Conservation (phyloP, 2,113 vertebrate genomes). For the Percopsis transmontana region DNA sequence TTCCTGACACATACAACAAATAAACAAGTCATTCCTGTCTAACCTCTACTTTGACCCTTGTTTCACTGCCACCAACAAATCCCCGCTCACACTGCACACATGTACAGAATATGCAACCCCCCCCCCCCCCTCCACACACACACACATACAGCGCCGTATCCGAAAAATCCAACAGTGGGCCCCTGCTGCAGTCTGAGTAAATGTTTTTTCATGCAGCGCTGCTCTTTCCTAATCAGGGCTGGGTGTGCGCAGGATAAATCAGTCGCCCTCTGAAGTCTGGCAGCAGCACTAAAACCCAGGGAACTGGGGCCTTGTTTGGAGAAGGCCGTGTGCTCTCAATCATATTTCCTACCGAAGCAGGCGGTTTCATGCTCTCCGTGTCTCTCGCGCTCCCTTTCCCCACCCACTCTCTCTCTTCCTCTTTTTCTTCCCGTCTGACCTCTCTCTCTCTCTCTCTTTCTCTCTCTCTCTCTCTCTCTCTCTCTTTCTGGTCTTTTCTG, state of each 20-base stretch:
- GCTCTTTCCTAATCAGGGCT: slow-evolving; percentile 67
- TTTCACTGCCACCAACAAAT: background rate
- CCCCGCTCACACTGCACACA: background rate
- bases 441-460: slow-evolving; percentile 2
- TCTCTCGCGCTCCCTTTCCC: slow-evolving; percentile 33
- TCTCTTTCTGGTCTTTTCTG: slow-evolving; percentile 12
- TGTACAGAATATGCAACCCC: background rate
- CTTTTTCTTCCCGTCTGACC: too few relatives aligned
- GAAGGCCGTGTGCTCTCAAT: slow-evolving; percentile 63
- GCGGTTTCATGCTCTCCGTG: slow-evolving; percentile 28
- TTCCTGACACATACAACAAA: background rate
- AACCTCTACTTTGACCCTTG: slow-evolving; percentile 2
- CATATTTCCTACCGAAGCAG: slow-evolving; percentile 68
- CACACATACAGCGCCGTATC: background rate
- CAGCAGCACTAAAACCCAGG: slow-evolving; percentile 69
- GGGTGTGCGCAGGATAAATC: slow-evolving; percentile 75
- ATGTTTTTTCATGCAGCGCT: slow-evolving; percentile 69
- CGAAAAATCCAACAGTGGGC: slow-evolving; percentile 24
- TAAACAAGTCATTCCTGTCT: background rate
- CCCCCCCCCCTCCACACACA: background rate
- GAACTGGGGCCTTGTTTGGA: slow-evolving; percentile 65
- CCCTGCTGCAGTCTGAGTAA: slow-evolving; percentile 61
- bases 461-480: slow-evolving; percentile 49
- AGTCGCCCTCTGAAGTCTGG: slow-evolving; percentile 71
- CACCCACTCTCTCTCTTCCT: background rate